phyloP scores from a whole-genome alignment of 2,113 vertebrate genomes.

The Cricetomys ansorgei region DNA sequence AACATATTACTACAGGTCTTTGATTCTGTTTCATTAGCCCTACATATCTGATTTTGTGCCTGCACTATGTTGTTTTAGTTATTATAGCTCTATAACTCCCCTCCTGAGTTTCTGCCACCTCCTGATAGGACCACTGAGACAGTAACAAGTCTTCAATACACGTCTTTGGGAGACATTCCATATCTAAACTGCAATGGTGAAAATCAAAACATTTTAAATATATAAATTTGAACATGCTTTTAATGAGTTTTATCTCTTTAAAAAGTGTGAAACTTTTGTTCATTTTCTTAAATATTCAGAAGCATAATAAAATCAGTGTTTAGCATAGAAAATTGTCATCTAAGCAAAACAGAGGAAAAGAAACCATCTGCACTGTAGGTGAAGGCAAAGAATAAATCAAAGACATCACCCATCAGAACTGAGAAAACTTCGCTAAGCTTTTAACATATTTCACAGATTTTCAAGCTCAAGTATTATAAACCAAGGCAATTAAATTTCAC shows the following conservation, averaged over 20 bases:
- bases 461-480: conserved; percentile 24
- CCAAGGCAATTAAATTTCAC: conserved; percentile 34
- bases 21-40: not conserved
- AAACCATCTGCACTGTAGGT: not conserved
- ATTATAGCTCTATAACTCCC: not conserved
- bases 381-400: conserved; percentile 9
- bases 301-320: not conserved
- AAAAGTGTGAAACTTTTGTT: conserved; percentile 13
- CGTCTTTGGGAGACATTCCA: not conserved
- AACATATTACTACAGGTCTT: no score
- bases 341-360: conserved; percentile 36
- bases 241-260: not conserved
- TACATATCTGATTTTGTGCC: not conserved
- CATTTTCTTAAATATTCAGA: conserved; percentile 11
- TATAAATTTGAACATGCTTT: not conserved
- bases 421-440: conserved; percentile 21
- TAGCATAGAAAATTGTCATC: not conserved
- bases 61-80: not conserved
- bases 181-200: not conserved
- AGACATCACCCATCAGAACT: not conserved
- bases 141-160: not conserved
- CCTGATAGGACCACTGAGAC: not conserved
- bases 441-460: conserved; percentile 20
- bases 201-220: conserved; percentile 9
- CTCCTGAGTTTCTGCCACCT: not conserved